Evolutionary conservation across 2,888 invertebrate species (phyloP), one percentile per base, ranked within the genome.

Genomic region (Vandiemenella viatica): DNA sequence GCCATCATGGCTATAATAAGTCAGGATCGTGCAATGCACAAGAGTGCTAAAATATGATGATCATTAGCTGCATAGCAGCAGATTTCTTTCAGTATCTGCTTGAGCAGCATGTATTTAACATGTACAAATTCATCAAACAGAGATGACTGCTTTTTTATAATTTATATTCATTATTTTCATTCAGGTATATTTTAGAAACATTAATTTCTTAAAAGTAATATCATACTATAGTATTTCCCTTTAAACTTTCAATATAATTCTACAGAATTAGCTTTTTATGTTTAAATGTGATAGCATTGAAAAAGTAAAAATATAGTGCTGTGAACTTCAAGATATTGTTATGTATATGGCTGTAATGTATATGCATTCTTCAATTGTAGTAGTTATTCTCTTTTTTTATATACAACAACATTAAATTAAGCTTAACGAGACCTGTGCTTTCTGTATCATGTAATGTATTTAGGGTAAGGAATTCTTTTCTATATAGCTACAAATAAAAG

Each of bases 31-130:
- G 47, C 15, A 32, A 22, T 46, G 26, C 40, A 37, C n/a, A 41
- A 46, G 21, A 42, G 42, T 42, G 42, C 22, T 23, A n/a, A 20
- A 20, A 20, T 21, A 21, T 23, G 23, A 19, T 32, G 23, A 32
- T 43, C 32, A 37, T 32, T 15, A 10, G 44, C 45, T 49, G 44
- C 49, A 18, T 44, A 49, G 49, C 49, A 49, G 49, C 49, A 49
- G 15, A 37, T 42, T 16, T 16, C 19, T 19, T 20, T 42, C n/a
- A 22, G 26, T 19, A 40, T 19, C 4, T 48, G 37, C 32, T 20
- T 15, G 37, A 43, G 37, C n/a, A 22, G 15, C 18, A 20, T 19
- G 18, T 18, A 19, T 8, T n/a, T n/a, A 42, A 21, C n/a, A 21
- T 42, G 42, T 42, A 42, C 42, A 16, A 42, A 22, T 45, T 46